Percentiles rank a stretch among this genome's conserved stretches.
Conservation (phyloP, 2,888 invertebrate species). For the Phaedon cochleariae region DNA sequence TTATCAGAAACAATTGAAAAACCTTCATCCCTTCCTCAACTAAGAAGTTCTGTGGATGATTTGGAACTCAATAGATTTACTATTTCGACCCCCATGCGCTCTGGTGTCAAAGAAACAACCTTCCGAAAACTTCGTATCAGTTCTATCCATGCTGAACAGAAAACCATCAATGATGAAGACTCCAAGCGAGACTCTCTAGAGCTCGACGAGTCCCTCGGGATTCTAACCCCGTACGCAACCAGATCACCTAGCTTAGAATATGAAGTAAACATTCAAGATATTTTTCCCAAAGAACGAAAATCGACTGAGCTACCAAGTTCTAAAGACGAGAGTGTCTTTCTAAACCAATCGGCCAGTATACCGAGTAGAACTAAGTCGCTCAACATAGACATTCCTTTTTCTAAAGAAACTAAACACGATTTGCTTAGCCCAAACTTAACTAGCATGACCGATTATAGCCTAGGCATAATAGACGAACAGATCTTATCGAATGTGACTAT, state of each 20-base stretch:
- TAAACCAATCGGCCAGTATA: not conserved
- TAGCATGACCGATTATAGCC: slow-evolving; percentile 55
- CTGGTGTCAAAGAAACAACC: slow-evolving; percentile 32
- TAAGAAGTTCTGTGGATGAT: slow-evolving; percentile 26
- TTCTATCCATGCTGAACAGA: slow-evolving; percentile 17
- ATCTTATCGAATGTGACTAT: slow-evolving; percentile 64
- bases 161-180: slow-evolving; percentile 32
- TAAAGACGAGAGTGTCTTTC: slow-evolving; percentile 23
- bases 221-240: slow-evolving; percentile 73
- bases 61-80: slow-evolving; percentile 26
- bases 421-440: slow-evolving; percentile 53
- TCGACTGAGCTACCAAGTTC: slow-evolving; percentile 28
- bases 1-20: slow-evolving; percentile 37
- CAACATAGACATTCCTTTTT: not conserved
- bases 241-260: slow-evolving; percentile 41
- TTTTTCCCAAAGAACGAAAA: slow-evolving; percentile 22
- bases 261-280: slow-evolving; percentile 28
- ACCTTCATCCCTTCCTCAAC: slow-evolving; percentile 45
- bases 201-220: slow-evolving; percentile 83
- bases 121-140: slow-evolving; percentile 35
- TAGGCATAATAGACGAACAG: slow-evolving; percentile 67
- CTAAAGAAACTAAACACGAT: slow-evolving; percentile 35
- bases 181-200: slow-evolving; percentile 82
- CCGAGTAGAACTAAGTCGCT: not conserved
- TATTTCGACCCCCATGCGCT: slow-evolving; percentile 39